Conservation (phyloP, 2,888 invertebrate species). For the Helicoverpa assulta region DNA sequence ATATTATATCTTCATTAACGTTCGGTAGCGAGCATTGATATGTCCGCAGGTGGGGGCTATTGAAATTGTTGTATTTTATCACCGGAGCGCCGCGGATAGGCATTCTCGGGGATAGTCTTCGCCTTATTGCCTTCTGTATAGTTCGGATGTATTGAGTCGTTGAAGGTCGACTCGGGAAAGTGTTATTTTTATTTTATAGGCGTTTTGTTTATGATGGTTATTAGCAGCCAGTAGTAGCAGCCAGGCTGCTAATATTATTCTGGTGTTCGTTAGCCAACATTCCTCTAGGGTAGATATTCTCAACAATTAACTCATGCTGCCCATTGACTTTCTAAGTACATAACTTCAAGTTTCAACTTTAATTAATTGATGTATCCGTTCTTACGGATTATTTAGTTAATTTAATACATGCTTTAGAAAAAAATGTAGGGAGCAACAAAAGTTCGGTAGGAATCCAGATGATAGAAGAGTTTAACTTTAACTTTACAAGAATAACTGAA, state of each 20-base stretch:
- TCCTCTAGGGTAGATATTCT: not conserved
- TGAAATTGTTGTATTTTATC: slow-evolving; percentile 89
- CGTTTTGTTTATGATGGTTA: slow-evolving; percentile 23
- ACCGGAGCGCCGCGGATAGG: slow-evolving; percentile 73
- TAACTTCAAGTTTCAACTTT: not conserved
- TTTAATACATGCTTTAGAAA: too few species aligned
- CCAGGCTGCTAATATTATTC: not conserved
- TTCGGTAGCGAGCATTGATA: slow-evolving; percentile 86
- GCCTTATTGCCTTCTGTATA: slow-evolving; percentile 74
- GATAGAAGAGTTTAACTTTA: not conserved
- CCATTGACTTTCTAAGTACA: not conserved
- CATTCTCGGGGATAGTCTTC: slow-evolving; percentile 70
- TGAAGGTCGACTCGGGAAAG: slow-evolving; percentile 49
- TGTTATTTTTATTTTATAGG: slow-evolving; percentile 24
- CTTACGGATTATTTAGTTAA: too few species aligned
- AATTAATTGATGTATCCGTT: too few species aligned
- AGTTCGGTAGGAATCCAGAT: too few species aligned
- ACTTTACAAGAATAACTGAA: not conserved
- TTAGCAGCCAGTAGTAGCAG: not conserved
- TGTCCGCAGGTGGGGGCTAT: slow-evolving; percentile 86
- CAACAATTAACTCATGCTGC: not conserved
- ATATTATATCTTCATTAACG: slow-evolving; percentile 90
- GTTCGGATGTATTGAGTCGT: slow-evolving; percentile 53
- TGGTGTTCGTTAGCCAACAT: not conserved
- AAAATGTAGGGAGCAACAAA: too few species aligned